Evolutionary conservation across 92 coral and sea anemone genomes (phyloP).

Genomic region (Zoanthus gigantus): DNA sequence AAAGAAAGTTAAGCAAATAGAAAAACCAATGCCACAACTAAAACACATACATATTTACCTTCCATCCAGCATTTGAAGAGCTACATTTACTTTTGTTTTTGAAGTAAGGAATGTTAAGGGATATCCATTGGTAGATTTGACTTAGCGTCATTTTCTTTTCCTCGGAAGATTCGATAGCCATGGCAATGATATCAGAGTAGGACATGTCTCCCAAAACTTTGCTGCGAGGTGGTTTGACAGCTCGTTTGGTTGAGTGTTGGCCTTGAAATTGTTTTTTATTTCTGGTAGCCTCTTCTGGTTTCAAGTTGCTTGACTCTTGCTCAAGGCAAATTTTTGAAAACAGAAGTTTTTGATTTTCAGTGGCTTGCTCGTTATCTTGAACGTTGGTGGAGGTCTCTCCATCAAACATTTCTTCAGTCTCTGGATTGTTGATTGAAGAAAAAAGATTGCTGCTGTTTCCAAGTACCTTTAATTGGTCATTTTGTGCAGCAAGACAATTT

Average conservation of each 20-base stretch:
- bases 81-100: not conserved
- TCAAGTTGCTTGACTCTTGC: not conserved
- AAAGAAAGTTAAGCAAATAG: no score
- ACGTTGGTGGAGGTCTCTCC: not conserved
- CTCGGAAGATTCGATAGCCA: slow-evolving; percentile 26
- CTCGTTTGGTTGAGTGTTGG: not conserved
- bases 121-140: slow-evolving; percentile 36
- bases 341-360: not conserved
- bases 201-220: slow-evolving; percentile 42
- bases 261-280: not conserved
- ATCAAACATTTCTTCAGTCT: not conserved
- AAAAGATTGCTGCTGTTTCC: not conserved
- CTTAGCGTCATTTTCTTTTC: slow-evolving; percentile 19
- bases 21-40: no score
- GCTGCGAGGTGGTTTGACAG: slow-evolving; percentile 11
- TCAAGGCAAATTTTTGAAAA: not conserved
- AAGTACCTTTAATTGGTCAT: not conserved
- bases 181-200: slow-evolving; percentile 31
- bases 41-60: not conserved
- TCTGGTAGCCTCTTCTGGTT: not conserved
- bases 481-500: not conserved
- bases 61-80: slow-evolving; percentile 23
- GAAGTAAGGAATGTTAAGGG: slow-evolving; percentile 39
- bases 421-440: not conserved
- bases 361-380: not conserved